A percentile compares a stretch with the other conserved stretches of the same genome.
phyloP scores from a whole-genome alignment of 2,797 vertebrate genomes.

The Chromis chromis region DNA sequence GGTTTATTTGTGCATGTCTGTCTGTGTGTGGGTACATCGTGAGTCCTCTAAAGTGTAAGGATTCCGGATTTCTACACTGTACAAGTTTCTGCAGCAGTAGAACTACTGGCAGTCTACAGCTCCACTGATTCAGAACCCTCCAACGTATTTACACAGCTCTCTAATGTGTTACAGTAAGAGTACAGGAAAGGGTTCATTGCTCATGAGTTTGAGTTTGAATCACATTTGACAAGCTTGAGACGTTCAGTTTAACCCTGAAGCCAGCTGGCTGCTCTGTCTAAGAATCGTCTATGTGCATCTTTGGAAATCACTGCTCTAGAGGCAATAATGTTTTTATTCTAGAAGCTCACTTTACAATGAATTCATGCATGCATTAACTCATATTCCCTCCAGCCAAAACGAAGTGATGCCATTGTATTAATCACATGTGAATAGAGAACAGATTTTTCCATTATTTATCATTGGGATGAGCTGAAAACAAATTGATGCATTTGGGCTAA shows the following conservation, averaged over 20 bases:
- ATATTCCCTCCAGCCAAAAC: not conserved
- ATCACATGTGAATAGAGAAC: not conserved
- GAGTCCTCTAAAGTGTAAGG: not conserved
- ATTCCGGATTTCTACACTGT: not conserved
- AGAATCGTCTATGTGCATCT: not conserved
- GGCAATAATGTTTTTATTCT: not conserved
- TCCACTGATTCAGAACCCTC: constrained; percentile 4
- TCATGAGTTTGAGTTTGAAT: not conserved
- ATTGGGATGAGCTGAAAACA: not conserved
- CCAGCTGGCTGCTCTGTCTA: not conserved
- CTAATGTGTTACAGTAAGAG: constrained; percentile 1
- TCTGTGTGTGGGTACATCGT: not conserved
- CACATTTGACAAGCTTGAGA: not conserved
- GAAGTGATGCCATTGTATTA: not conserved
- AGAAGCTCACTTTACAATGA: not conserved
- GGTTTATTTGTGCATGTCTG: not conserved
- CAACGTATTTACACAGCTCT: constrained; percentile 18
- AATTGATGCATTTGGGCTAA: not conserved
- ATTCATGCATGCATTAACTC: not conserved
- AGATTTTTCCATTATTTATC: not conserved
- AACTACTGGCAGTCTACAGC: not conserved
- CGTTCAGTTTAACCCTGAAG: not conserved
- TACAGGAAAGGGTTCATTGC: not conserved
- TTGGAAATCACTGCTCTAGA: not conserved
- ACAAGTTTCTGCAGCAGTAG: not conserved